Base-by-base conservation (phyloP, 2,113 vertebrate genomes). In the Callopanchax toddi region DNA sequence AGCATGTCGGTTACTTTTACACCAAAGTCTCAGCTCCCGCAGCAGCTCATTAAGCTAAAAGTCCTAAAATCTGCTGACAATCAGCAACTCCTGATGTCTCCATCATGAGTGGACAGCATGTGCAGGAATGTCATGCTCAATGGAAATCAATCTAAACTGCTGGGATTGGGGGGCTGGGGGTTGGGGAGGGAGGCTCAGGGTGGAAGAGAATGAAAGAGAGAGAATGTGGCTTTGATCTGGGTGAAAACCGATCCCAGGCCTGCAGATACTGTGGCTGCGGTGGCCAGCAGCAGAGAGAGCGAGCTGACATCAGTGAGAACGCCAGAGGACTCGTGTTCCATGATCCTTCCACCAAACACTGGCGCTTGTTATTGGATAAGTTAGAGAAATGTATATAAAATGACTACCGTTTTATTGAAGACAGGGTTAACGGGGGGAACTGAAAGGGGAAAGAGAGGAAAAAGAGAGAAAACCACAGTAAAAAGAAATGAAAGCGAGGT, bases 61-160 rank as follows among this genome's bases (percentile, higher is more conserved):
- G 60, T 74, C 71, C 55, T 44, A 74, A 86, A 90, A 90, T 90
- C 84, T 91, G 89, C 89, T 91, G 89, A 92, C 83, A 85, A 85
- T 88, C 86, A 88, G 73, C 83, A 80, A 83, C 78, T 81, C 74
- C 80, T 87, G 60, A 68, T 76, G 83, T 83, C 88, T 83, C 82
- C 76, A 73, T 88, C 78, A 75, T 69, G 88, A 88, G 82, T 87
- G 87, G 88, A 86, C 86, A 67, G 83, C 87, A 87, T 89, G 85
- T 86, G 77, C 79, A 84, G 89, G 88, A 92, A 91, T 91, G 90
- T 89, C 91, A 90, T 84, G 87, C 89, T 85, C 86, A 91, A 88
- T 91, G 87, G 87, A 92, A 92, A 92, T 91, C 88, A 87, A 91
- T 91, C 91, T 85, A 90, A 91, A 91, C 90, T 87, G 87, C 86